These are phyloP conservation scores for Chironex yamaguchii DNA, from an alignment of 30 jellyfish, hydroid and myxozoan species.

Conservation along the genomic window DNA sequence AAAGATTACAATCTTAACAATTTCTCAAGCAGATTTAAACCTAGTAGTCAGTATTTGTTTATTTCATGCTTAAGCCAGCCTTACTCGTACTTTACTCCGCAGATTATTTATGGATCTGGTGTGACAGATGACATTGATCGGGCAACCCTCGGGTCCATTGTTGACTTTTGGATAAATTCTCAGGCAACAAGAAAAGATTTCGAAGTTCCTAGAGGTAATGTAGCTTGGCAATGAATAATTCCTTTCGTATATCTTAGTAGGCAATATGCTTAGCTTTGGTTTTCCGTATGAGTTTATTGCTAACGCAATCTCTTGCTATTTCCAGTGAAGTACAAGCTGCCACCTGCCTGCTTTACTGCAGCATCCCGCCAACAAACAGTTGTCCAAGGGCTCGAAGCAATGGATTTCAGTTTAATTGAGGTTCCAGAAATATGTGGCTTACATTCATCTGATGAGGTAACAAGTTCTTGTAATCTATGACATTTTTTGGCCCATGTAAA, in stretches of 20 bases:
- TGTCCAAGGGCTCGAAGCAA: conserved; percentile 63
- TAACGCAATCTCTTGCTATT: not conserved
- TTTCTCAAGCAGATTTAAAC: too few relatives aligned
- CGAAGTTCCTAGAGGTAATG: conserved; percentile 80
- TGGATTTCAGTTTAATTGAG: conserved; percentile 40
- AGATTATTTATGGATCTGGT: conserved; percentile 79
- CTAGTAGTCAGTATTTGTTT: too few relatives aligned
- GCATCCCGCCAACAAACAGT: conserved; percentile 54
- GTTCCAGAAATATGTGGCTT: conserved; percentile 83
- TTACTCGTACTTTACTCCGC: not conserved
- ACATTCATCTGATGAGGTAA: conserved; percentile 76
- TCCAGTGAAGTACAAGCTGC: conserved; percentile 76
- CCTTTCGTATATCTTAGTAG: too few relatives aligned
- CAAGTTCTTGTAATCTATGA: too few relatives aligned
- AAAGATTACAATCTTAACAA: too few relatives aligned
- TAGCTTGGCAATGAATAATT: too few relatives aligned
- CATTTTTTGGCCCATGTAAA: too few relatives aligned
- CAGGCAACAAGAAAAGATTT: conserved; percentile 78
- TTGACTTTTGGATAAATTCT: conserved; percentile 81
- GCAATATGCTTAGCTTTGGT: not conserved
- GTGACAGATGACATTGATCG: conserved; percentile 53
- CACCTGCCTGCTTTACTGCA: conserved; percentile 59
- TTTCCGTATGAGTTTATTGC: not conserved
- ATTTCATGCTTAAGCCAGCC: not conserved
- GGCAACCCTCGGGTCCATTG: conserved; percentile 46